Evolutionary conservation across 2,888 invertebrate genomes (phyloP), one percentile per base, ranked within the genome.

Genomic region (Byasa hedistus): DNA sequence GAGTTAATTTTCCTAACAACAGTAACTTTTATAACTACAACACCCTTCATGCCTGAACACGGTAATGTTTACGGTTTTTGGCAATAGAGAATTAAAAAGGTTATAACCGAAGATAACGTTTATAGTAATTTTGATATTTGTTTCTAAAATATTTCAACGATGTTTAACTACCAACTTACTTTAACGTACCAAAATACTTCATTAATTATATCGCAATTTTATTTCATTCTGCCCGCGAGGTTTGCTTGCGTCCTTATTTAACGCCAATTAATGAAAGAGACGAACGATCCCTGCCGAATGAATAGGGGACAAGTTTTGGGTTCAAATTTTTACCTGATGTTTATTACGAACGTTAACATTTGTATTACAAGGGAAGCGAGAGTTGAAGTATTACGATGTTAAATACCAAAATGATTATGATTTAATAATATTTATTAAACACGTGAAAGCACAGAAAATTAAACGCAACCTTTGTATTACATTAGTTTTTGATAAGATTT

Each of bases 321-420:
- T 79, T 79, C 80, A 79, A 84, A 86, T 87, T 90, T 90, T 89
- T 91, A 90, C 90, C 90, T 90, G 91, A 84, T 81, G 83, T 86
- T 85, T 75, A 87, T 86, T 84, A 83, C 83, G 75, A 79, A 78
- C 82, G 86, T 82, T 85, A 88, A 87, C 86, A 86, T 83, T 83
- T 79, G 83, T 79, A 82, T 87, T 85, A 87, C 83, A 81, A 81
- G 83, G 85, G 83, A 80, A 78, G 76, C 78, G 75, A 79, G 82
- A 82, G 75, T 39, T 17, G 56, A 67, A 64, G 56, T 64, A 63
- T 36, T 36, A 51, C 44, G 32, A 24, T 27, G 32, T 24, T 24
- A 58, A 39, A 58, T 52, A 39, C 19, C 52, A 24, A 22, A 32
- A 39, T 57, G 51, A 51, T 44, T 61, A 8, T 55, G 7, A 55